A percentile compares a stretch with the other conserved stretches of the same genome.
These are phyloP conservation scores for Onychomys leucogaster DNA, from an alignment of 2,797 vertebrate species.

Conservation along the genomic window DNA sequence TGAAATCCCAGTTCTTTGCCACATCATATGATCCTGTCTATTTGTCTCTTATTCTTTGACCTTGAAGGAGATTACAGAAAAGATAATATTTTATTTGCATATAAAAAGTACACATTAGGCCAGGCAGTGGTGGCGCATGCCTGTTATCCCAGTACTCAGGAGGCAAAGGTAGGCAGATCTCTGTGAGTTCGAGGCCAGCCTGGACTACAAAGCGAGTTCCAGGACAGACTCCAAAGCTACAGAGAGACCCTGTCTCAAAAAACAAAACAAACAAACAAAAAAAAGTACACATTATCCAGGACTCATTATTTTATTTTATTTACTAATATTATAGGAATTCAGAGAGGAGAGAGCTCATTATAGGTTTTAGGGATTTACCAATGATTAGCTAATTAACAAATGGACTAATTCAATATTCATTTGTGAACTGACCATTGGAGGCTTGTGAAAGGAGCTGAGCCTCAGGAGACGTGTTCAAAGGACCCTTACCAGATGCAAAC, in stretches of 20 bases:
- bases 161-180: too few species aligned
- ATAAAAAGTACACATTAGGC: constrained; percentile 41
- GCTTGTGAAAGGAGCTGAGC: background rate
- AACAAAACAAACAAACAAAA: too few species aligned
- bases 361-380: background rate
- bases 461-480: background rate
- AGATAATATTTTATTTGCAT: constrained; percentile 27
- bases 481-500: background rate
- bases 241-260: too few species aligned
- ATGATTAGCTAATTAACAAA: background rate
- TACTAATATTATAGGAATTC: constrained; percentile 21
- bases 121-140: too few species aligned
- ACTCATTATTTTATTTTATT: background rate
- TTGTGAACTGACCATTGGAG: background rate
- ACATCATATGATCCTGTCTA: background rate
- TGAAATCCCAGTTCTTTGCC: background rate
- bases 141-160: too few species aligned
- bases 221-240: too few species aligned
- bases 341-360: background rate
- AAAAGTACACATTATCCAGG: constrained; percentile 4
- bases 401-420: background rate
- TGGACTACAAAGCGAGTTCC: too few species aligned
- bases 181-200: too few species aligned
- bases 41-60: background rate
- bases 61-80: constrained; percentile 43